Evolutionary conservation across 2,888 invertebrate genomes (phyloP), one percentile per base, ranked within the genome.

Genomic region (Baronia brevicornis): DNA sequence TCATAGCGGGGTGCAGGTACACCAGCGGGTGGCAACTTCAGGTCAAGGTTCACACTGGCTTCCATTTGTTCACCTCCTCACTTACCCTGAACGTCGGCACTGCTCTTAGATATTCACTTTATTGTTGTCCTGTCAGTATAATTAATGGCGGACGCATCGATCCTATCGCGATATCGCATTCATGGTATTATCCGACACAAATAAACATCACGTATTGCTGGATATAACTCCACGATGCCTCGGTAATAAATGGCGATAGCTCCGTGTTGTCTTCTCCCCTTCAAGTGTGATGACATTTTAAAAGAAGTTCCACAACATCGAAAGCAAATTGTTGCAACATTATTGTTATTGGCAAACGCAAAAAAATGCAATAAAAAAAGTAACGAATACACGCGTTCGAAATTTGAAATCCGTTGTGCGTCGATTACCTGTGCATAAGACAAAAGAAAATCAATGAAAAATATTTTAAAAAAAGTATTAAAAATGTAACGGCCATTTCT

Each of bases 121-220:
- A 80, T 79, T 80, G 74, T 79, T 68, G 46, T 52, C 51, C 61
- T 69, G 75, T 70, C 79, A 72, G 60, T 41, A 50, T 74, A 71
- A 79, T 71, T 61, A 77, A 82, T 75, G 68, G 61, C 57, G 48
- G 44, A 52, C 43, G 44, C 40, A 39, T 50, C 49, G 72, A 78
- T 79, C 69, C 52, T 60, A 75, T 72, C 73, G 60, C 51, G 51
- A 54, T 44, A 50, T 50, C 51, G 54, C 55, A 54, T 59, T 59
- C 50, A 54, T 56, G 58, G 61, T 70, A 67, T 66, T 67, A 60
- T 55, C 64, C 57, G 44, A 40, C 40, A 43, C 51, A 54, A 60
- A 73, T 70, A 69, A 61, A 59, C 51, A 55, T 45, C 35, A 35
- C 41, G 45, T 56, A 51, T 53, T 60, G 61, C 55, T 61, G 61